A percentile compares a stretch with the other conserved stretches of the same genome.
These are phyloP conservation scores for Otolemur garnettii DNA, from an alignment of 2,113 vertebrate species.

Conservation along the genomic window DNA sequence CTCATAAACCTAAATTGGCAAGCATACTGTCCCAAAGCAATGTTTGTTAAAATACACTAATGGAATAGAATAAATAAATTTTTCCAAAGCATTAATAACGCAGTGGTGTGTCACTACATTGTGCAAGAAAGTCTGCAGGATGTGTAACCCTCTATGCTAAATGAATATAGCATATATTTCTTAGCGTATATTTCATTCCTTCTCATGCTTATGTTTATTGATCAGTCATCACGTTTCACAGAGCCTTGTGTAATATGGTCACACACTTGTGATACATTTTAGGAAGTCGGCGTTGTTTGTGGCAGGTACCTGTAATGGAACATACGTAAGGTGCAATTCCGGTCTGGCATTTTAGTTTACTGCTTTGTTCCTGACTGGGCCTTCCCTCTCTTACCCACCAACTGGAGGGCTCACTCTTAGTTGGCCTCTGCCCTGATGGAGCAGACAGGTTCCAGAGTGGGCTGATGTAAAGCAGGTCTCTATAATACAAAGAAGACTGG, in stretches of 20 bases:
- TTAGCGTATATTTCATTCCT: conserved; percentile 62
- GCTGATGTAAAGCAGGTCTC: neutral
- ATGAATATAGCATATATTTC: conserved; percentile 64
- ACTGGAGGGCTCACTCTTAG: neutral
- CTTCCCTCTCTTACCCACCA: neutral
- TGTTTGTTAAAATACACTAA: conserved; percentile 90
- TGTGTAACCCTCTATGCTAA: conserved; percentile 72
- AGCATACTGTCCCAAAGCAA: conserved; percentile 89
- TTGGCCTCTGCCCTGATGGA: neutral
- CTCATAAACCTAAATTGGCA: conserved; percentile 92
- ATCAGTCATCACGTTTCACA: conserved; percentile 53
- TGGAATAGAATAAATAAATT: conserved; percentile 90
- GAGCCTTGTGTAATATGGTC: neutral
- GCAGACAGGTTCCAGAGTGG: neutral
- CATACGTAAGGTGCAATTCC: neutral
- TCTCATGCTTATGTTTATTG: conserved; percentile 65
- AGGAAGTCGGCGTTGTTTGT: neutral
- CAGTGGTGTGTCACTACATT: conserved; percentile 58
- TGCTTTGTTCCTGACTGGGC: neutral
- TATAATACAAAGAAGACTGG: neutral
- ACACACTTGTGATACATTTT: neutral
- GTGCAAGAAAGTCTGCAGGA: conserved; percentile 63
- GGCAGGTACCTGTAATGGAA: neutral
- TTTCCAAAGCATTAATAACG: conserved; percentile 85
- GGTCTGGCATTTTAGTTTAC: neutral